Percentiles rank a stretch among this genome's conserved stretches.
These are phyloP conservation scores for Dynastes tityus DNA, from an alignment of 2,888 invertebrate genomes.

Conservation along the genomic window DNA sequence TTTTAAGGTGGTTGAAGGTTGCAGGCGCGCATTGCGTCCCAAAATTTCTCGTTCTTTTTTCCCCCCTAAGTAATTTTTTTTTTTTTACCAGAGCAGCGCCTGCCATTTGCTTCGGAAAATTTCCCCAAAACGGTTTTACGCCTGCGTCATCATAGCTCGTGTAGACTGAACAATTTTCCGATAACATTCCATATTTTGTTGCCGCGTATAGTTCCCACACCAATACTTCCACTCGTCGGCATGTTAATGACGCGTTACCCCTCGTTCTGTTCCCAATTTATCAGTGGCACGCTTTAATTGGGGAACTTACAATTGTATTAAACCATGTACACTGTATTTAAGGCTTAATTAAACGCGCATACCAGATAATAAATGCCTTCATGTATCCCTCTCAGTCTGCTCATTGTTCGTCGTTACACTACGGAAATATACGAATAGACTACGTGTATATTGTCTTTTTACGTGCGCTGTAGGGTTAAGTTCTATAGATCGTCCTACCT, in stretches of 20 bases:
- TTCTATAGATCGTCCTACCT: background rate
- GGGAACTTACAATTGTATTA: conserved; percentile 58
- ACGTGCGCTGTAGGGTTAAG: conserved; percentile 1
- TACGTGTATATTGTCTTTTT: background rate
- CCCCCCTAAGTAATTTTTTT: conserved; percentile 15
- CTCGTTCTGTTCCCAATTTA: conserved; percentile 55
- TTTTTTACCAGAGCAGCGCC: background rate
- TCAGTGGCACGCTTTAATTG: conserved; percentile 57
- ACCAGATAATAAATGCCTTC: conserved; percentile 55
- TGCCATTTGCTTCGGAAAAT: background rate
- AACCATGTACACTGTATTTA: conserved; percentile 56
- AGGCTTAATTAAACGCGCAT: conserved; percentile 56
- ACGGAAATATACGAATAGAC: conserved; percentile 27
- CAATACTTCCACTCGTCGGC: conserved; percentile 12
- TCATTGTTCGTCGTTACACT: conserved; percentile 42
- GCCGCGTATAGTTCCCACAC: conserved; percentile 5
- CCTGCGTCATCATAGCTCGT: conserved; percentile 16
- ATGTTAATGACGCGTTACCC: conserved; percentile 44
- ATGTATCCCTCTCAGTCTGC: conserved; percentile 53
- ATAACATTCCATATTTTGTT: conserved; percentile 49
- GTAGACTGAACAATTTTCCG: conserved; percentile 38
- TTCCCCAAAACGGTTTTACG: conserved; percentile 2
- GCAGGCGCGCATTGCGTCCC: background rate
- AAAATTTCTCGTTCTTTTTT: conserved; percentile 9
- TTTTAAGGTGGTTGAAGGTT: background rate